Evolutionary conservation across 2,113 vertebrate species (phyloP).

Genomic region (Glaucomys volans): DNA sequence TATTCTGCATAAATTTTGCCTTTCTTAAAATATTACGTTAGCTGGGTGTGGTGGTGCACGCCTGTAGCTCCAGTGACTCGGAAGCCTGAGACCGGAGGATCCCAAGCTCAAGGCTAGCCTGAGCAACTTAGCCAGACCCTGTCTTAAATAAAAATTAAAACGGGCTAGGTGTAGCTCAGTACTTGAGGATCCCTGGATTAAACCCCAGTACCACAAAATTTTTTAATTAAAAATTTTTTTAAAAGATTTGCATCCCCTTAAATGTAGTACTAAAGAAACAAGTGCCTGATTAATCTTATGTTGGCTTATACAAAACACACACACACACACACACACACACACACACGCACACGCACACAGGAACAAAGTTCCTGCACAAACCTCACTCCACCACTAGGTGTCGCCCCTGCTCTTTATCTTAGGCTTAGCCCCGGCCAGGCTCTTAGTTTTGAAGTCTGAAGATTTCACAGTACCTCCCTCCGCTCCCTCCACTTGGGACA

Average conservation of each 20-base stretch:
- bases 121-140: neutral
- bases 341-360: neutral
- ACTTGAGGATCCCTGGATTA: neutral
- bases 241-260: neutral
- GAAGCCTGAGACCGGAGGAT: neutral
- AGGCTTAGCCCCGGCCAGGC: neutral
- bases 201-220: neutral
- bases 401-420: slow-evolving; percentile 25
- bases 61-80: neutral
- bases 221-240: neutral
- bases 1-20: neutral
- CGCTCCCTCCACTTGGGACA: neutral
- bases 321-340: too few species aligned
- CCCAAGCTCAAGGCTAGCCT: neutral
- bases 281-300: neutral
- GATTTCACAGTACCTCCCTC: neutral
- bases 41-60: neutral
- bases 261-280: neutral
- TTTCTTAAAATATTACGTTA: neutral
- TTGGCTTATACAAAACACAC: neutral
- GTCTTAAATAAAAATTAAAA: neutral
- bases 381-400: slow-evolving; percentile 61
- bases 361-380: neutral
- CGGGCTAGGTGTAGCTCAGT: too few species aligned
- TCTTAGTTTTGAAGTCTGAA: neutral